A percentile compares a stretch with the other conserved stretches of the same genome.
phyloP scores from a whole-genome alignment of 2,888 invertebrate genomes.

The Emesis furor region DNA sequence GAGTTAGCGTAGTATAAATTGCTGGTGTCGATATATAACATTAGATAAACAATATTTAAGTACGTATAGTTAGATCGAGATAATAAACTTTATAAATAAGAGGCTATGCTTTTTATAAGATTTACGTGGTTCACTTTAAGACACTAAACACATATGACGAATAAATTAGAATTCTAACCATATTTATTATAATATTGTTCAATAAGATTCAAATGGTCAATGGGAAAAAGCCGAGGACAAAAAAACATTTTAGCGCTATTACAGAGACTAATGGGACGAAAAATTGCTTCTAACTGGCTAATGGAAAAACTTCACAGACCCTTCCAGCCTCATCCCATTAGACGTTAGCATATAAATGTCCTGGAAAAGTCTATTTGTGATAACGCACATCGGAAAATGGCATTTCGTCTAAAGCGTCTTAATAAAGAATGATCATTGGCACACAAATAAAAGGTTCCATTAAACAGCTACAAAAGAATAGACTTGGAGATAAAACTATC shows the following conservation, averaged over 20 bases:
- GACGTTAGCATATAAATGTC: constrained; percentile 18
- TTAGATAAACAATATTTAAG: too few relatives aligned
- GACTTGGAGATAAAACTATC: constrained; percentile 4
- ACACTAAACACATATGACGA: too few relatives aligned
- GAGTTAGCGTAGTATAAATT: too few relatives aligned
- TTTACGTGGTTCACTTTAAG: too few relatives aligned
- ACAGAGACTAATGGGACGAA: constrained; percentile 16
- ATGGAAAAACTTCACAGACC: constrained; percentile 11
- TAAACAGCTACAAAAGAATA: constrained; percentile 21
- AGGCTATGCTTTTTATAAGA: too few relatives aligned
- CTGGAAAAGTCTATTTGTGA: constrained; percentile 23
- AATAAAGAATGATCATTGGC: constrained; percentile 17
- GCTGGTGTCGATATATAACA: too few relatives aligned
- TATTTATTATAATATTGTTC: neutral
- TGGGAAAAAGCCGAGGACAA: neutral
- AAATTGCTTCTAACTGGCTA: constrained; percentile 16
- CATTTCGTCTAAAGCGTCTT: constrained; percentile 7
- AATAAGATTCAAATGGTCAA: neutral
- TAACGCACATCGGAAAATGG: constrained; percentile 13
- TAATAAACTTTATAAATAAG: too few relatives aligned
- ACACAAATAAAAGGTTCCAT: constrained; percentile 8
- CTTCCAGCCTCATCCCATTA: constrained; percentile 15
- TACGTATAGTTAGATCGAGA: too few relatives aligned
- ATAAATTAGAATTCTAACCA: too few relatives aligned
- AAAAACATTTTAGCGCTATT: neutral